Base-by-base conservation (phyloP, 2,797 vertebrate genomes). In the Falco columbarius region DNA sequence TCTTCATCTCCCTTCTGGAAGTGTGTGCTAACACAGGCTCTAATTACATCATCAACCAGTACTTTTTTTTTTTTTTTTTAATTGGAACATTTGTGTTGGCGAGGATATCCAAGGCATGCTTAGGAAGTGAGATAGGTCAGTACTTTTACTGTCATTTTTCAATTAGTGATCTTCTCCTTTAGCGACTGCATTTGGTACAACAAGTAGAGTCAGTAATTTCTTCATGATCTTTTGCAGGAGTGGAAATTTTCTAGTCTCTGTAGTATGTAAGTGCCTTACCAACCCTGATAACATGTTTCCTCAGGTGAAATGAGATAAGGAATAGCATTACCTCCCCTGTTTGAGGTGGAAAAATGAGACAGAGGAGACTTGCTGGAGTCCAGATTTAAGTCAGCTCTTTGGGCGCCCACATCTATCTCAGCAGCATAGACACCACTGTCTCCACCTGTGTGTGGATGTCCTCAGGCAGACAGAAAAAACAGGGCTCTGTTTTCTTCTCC, bases 331-430 rank as follows among this genome's bases (percentile, higher is more conserved):
- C 47, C 30, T 71, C 40, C 8, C 7, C 52, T 51, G 24, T 47
- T 74, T 61, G 65, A 81, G 93, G 66, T 27, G 59, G 51, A 75
- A 90, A 93, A 81, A 79, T n/a, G 66, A 74, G 56, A 71, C 90
- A 91, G 82, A 83, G 27, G 46, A 95, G 32, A 65, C 58, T 90
- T 81, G 29, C 29, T 84, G 58, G 66, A 95, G 73, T 89, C 47
- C 83, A 89, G 58, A 95, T 44, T 66, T 32, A 81, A 72, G 88
- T 62, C 42, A 86, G 51, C 26, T 58, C 46, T 79, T 66, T 75
- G 70, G 51, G 52, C 8, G 92, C 54, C 51, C 42, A 40, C 42
- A 89, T 75, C 26, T 30, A 51, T 66, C 63, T 67, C 4, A 55
- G 34, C 51, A 44, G 40, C 0, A 5, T 40, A 82, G 20, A 40